Evolutionary conservation across 2,888 invertebrate species (phyloP), one percentile per base, ranked within the genome.

Genomic region (Sturmia bella): DNA sequence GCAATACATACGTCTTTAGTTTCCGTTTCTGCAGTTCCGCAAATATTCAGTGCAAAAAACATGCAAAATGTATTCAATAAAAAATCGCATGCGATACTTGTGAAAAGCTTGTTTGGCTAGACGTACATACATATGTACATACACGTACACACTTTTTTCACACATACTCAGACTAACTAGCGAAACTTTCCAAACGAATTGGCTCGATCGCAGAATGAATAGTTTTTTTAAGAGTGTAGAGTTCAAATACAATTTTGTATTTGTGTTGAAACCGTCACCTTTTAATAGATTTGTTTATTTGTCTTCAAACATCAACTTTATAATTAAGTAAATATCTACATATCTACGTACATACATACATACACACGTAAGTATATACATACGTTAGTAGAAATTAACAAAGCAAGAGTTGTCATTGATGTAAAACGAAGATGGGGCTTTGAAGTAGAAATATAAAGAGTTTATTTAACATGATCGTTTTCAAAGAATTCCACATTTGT

Each of bases 391-490:
- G 43, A 74, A 74, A 63, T 68, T 73, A 39, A 52, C 59, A 66
- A 78, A 59, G 41, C 52, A 52, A 50, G 37, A 69, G 19, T 43
- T 54, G 64, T 45, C 32, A 48, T 64, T 27, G 54, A 64, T 27
- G 13, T 50, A 21, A 13, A 66, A 54, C 27, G 41, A 15, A 37
- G 50, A 69, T 56, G 56, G 17, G 48, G 32, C 32, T 32, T 45
- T 15, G 9, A 56, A 61, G 15, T 41, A 9, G 32, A 7, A 32
- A 50, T 27, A 43, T 50, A 59, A 50, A 66, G 70, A 61, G 75
- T 76, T 76, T 80, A 76, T 75, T 80, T 77, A 73, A 43, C 37
- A 61, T 68, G 48, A 48, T 68, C 63, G 45, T 77, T 81, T 81
- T 45, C 75, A 80, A 43, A 77, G 81, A 76, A 81, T 77, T 73